These are phyloP conservation scores for Zosterops hypoxanthus DNA, from an alignment of 2,113 vertebrate genomes.

Conservation along the genomic window DNA sequence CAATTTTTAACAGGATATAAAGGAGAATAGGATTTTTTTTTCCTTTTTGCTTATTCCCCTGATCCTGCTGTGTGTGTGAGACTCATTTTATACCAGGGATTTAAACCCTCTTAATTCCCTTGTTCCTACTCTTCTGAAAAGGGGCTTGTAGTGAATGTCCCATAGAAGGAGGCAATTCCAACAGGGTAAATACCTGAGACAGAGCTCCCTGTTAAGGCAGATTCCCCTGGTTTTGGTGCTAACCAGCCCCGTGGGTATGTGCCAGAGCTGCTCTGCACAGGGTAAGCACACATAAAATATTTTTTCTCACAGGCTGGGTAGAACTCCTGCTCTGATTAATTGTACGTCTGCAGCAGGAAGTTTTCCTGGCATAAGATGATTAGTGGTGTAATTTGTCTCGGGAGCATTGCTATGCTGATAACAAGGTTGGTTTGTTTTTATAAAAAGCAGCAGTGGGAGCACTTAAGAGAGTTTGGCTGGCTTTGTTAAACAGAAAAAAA, in stretches of 20 bases:
- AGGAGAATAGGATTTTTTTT: background rate
- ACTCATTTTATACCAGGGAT: background rate
- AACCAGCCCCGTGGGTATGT: background rate
- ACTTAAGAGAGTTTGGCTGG: slow-evolving; percentile 5
- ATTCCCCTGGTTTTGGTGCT: background rate
- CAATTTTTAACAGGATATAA: background rate
- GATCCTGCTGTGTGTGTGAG: background rate
- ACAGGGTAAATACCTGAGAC: too few species aligned
- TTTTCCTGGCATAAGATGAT: background rate
- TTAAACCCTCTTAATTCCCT: background rate
- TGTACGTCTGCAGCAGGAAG: background rate
- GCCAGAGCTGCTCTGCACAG: background rate
- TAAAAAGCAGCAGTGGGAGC: background rate
- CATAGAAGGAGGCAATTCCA: background rate
- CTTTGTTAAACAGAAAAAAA: background rate
- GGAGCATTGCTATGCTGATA: slow-evolving; percentile 33
- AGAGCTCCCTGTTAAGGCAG: background rate
- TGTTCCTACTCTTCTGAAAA: background rate
- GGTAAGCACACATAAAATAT: background rate
- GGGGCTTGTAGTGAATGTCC: background rate
- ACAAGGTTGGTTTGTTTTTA: slow-evolving; percentile 5
- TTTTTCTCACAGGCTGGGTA: background rate
- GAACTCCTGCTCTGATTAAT: background rate
- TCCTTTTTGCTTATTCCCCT: background rate
- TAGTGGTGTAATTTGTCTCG: slow-evolving; percentile 24